These are phyloP conservation scores for Amblyopsis rosae DNA, from an alignment of 2,113 vertebrate species.

Conservation along the genomic window DNA sequence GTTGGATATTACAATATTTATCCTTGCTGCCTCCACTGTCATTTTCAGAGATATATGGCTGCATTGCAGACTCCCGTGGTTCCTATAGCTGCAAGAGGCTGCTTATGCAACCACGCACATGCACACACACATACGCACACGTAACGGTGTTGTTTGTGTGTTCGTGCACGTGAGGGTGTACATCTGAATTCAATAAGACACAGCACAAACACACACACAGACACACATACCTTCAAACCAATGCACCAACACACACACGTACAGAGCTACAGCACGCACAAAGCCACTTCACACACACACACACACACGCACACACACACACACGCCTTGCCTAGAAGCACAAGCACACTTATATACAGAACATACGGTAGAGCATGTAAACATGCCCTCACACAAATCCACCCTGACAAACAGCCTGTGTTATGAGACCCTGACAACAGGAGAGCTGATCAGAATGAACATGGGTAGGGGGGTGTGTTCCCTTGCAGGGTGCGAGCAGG, in stretches of 20 bases:
- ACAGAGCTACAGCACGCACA: not conserved
- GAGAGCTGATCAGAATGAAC: too few relatives aligned
- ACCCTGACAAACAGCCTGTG: not conserved
- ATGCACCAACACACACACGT: not conserved
- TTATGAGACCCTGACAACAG: too few relatives aligned
- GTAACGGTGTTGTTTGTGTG: not conserved
- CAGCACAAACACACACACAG: slow-evolving; percentile 9
- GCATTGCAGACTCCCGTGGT: slow-evolving; percentile 42
- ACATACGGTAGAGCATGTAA: too few relatives aligned
- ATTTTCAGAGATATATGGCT: slow-evolving; percentile 52
- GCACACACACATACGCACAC: slow-evolving; percentile 8
- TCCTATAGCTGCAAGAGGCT: slow-evolving; percentile 41
- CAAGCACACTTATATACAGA: too few relatives aligned
- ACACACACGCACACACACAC: too few relatives aligned
- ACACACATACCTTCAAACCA: slow-evolving; percentile 7
- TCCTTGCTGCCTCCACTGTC: slow-evolving; percentile 36
- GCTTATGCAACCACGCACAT: not conserved
- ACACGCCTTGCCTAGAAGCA: too few relatives aligned
- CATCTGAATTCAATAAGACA: too few relatives aligned
- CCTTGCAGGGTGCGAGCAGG: slow-evolving; percentile 10
- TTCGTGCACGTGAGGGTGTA: too few relatives aligned
- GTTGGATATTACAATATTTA: too few relatives aligned
- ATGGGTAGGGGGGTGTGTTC: too few relatives aligned
- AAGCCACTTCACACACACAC: not conserved
- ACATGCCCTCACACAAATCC: not conserved